Evolutionary conservation across 2,888 invertebrate species (phyloP), one percentile per base, ranked within the genome.

Genomic region (Troides oblongomaculatus): DNA sequence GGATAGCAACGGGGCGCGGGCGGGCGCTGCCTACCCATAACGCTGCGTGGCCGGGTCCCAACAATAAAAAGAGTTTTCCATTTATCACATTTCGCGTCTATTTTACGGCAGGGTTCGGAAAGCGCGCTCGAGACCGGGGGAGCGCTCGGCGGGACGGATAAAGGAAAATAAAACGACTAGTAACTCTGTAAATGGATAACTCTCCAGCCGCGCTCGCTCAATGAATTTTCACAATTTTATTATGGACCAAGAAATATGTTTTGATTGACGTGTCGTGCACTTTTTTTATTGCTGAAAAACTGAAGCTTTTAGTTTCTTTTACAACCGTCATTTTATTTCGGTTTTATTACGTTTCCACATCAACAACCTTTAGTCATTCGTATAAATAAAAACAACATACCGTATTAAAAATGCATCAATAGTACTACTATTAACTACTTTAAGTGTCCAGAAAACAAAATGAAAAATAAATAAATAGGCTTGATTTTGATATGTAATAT

Each of bases 21-120:
- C 78, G 46, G 82, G 81, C 81, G 83, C 80, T 81, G 81, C 78
- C 87, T 84, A 84, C 86, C 88, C 85, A 82, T 87, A 87, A 87
- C 86, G 87, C 83, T 88, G 88, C 85, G 84, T 84, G 88, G 84
- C 88, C 83, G 85, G 81, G 88, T 83, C 84, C 83, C 82, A 78
- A 86, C 88, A 91, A 84, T 90, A 92, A 92, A 91, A 90, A 88
- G 90, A 91, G 87, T 90, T 87, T 88, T 86, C 89, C 90, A 92
- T 92, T 92, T 92, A 92, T 92, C 91, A 92, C 92, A 90, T 92
- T 92, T 90, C 84, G 88, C 89, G 90, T 92, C 88, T 91, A 91
- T 92, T 92, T 92, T 89, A 90, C 88, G 88, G 88, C 84, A 86
- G 87, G 90, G 90, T 87, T 87, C 84, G 87, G 83, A 85, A 86